Evolutionary conservation across 2,888 invertebrate species (phyloP), one percentile per base, ranked within the genome.

Genomic region (Hesperia comma): DNA sequence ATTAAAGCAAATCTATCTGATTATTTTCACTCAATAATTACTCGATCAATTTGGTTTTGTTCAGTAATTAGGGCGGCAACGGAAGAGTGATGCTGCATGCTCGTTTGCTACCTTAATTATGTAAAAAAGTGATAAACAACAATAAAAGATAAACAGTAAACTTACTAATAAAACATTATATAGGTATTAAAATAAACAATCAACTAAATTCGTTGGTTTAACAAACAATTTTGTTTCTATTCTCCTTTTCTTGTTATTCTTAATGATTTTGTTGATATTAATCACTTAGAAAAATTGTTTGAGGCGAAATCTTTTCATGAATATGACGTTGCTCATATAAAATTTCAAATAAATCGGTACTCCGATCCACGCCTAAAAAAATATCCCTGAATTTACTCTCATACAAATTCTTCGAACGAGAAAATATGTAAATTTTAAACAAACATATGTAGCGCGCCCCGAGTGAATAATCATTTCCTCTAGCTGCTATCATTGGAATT

Each of bases 361-460:
- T 53, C 32, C 7, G 33, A 17, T 58, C n/a, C 32, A 41, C 12
- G 41, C 60, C 54, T 66, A 60, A 66, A 61, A 69, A 71, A 69
- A 72, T 67, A 68, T 41, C 60, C 53, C 61, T 19, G 64, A 69
- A 63, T 68, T 67, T 70, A 62, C 67, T 68, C 64, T 61, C 55
- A 33, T 54, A 64, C 70, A 68, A 70, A 69, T 61, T 70, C 64
- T 67, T 62, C 40, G 41, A 51, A 61, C 55, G 62, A 53, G 68
- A 68, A 64, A 69, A 72, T 69, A 72, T 72, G 69, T 67, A 66
- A 69, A 72, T 72, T 68, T 69, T 54, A 54, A 33, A 53, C 64
- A 66, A 66, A 66, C 54, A 66, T 41, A 58, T 66, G 64, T 66
- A 66, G 53, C 53, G 17, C 21, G 33, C 32, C 64, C 17, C 53